A percentile compares a stretch with the other conserved stretches of the same genome.
These are phyloP conservation scores for Turdus rufiventris DNA, from an alignment of 2,113 vertebrate species.

Conservation along the genomic window DNA sequence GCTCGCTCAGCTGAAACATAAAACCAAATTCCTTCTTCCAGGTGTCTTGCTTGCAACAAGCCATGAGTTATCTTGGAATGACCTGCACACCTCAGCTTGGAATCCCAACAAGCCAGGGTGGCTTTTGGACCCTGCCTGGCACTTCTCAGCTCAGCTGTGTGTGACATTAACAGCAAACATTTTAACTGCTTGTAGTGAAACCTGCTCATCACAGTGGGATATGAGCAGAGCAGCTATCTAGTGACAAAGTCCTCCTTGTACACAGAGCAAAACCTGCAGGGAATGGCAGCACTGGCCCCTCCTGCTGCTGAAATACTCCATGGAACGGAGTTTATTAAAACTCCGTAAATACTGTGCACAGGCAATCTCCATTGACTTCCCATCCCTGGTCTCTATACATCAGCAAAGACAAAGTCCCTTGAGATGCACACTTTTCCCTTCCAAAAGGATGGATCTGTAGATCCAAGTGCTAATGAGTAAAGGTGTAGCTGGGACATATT, in stretches of 20 bases:
- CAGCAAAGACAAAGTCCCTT: neutral
- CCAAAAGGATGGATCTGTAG: accelerated
- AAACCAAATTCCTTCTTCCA: neutral
- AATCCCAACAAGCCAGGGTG: neutral
- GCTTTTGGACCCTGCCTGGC: neutral
- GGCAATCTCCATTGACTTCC: accelerated
- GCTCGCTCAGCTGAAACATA: accelerated
- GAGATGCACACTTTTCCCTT: neutral
- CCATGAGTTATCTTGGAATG: accelerated
- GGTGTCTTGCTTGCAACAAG: neutral
- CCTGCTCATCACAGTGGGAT: neutral
- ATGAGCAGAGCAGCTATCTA: neutral
- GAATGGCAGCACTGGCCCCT: neutral
- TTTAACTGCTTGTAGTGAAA: neutral
- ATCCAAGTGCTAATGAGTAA: neutral
- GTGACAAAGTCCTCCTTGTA: neutral
- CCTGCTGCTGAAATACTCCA: neutral
- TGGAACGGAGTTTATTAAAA: neutral
- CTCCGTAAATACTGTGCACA: neutral
- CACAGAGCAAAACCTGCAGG: neutral
- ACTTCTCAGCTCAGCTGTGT: accelerated
- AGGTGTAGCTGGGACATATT: neutral
- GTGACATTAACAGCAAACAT: neutral
- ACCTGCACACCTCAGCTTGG: neutral
- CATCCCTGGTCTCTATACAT: neutral